Evolutionary conservation across 2,888 invertebrate genomes (phyloP).

Genomic region (Microdon myrmicae): DNA sequence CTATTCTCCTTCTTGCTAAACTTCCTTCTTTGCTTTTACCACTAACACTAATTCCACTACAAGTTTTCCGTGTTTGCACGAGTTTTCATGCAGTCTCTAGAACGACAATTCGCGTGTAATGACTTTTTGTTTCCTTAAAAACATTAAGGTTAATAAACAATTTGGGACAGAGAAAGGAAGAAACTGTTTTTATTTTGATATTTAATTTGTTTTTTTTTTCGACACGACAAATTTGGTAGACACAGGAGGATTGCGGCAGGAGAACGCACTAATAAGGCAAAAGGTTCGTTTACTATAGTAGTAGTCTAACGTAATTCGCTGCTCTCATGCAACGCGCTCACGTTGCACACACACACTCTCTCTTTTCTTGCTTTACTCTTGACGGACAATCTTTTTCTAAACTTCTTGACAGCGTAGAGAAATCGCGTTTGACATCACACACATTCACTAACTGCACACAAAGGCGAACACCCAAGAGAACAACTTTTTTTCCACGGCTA

Average conservation of each 20-base stretch:
- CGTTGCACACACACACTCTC: conserved; percentile 17
- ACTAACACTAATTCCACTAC: too few relatives aligned
- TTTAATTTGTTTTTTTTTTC: conserved; percentile 32
- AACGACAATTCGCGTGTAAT: too few relatives aligned
- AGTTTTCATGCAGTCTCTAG: too few relatives aligned
- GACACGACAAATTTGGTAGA: neutral
- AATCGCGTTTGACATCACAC: conserved; percentile 49
- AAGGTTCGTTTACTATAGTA: conserved; percentile 30
- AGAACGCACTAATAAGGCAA: too few relatives aligned
- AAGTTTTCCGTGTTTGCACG: too few relatives aligned
- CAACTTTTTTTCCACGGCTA: conserved; percentile 13
- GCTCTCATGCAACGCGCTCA: conserved; percentile 13
- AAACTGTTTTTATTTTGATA: conserved; percentile 15
- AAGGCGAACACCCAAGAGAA: conserved; percentile 18
- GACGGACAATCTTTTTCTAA: too few relatives aligned
- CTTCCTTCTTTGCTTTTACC: neutral
- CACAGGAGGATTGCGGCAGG: too few relatives aligned
- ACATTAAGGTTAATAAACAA: too few relatives aligned
- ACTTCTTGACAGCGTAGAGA: conserved; percentile 49
- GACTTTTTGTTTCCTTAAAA: too few relatives aligned
- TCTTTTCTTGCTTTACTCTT: too few relatives aligned
- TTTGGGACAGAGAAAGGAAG: too few relatives aligned
- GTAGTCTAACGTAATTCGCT: too few relatives aligned
- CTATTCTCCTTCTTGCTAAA: neutral
- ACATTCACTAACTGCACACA: conserved; percentile 33